Evolutionary conservation across 2,113 vertebrate genomes (phyloP).

Genomic region (Crotalus tigris): DNA sequence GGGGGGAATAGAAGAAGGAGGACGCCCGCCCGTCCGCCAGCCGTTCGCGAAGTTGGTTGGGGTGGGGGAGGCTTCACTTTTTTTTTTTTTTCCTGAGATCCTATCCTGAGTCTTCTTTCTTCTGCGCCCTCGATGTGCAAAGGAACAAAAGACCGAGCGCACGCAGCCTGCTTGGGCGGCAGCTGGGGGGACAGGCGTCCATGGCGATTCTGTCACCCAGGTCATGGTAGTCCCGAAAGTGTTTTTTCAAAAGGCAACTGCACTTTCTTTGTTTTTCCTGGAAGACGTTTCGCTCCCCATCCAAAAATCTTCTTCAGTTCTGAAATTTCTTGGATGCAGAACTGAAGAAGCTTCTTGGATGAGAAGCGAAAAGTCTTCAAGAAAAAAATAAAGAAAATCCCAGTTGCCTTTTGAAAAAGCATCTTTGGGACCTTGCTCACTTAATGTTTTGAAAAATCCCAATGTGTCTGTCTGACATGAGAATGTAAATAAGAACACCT

Average conservation of each 20-base stretch:
- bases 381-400: background rate
- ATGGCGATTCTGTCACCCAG: background rate
- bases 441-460: background rate
- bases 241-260: too few species aligned
- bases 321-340: background rate
- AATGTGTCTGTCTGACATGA: background rate
- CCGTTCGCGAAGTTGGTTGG: background rate
- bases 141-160: background rate
- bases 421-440: background rate
- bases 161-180: background rate
- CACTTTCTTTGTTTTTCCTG: background rate
- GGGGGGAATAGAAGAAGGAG: background rate
- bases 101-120: background rate
- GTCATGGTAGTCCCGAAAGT: background rate
- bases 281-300: background rate
- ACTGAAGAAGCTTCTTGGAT: background rate
- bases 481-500: background rate
- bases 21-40: too few species aligned
- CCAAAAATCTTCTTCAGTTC: background rate
- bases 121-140: background rate
- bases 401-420: background rate
- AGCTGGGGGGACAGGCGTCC: background rate
- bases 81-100: fast-evolving
- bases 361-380: background rate
- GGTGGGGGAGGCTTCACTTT: background rate